A percentile compares a stretch with the other conserved stretches of the same genome.
Evolutionary conservation across 1,140 invertebrate species (phyloP).

Genomic region (Drosophila setifemur): DNA sequence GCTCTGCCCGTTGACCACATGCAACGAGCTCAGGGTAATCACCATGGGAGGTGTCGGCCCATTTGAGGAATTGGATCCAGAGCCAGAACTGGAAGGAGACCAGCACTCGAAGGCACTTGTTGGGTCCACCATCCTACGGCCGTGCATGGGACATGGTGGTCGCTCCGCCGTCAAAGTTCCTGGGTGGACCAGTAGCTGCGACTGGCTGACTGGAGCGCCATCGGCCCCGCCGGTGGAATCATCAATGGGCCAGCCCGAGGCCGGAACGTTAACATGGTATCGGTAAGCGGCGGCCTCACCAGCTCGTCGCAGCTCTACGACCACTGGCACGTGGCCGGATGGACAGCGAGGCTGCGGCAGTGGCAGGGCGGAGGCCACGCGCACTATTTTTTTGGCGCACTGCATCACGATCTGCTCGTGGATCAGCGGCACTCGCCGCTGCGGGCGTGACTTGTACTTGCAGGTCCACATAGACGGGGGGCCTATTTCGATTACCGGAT

Average conservation of each 20-base stretch:
- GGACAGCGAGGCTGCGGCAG: constrained; percentile 41
- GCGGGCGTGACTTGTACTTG: constrained; percentile 7
- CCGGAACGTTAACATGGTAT: constrained; percentile 56
- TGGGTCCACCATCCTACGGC: not conserved
- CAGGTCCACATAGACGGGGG: constrained; percentile 34
- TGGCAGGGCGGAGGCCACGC: constrained; percentile 29
- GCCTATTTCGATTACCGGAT: not conserved
- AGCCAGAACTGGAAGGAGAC: not conserved
- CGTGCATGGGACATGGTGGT: constrained; percentile 38
- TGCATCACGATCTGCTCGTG: constrained; percentile 60
- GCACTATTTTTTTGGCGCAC: constrained; percentile 47
- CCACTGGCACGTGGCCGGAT: constrained; percentile 41
- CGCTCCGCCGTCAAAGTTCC: not conserved
- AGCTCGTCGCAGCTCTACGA: constrained; percentile 53
- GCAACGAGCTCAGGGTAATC: constrained; percentile 33
- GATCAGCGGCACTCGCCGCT: constrained; percentile 13
- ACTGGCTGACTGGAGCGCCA: not conserved
- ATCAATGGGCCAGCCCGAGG: not conserved
- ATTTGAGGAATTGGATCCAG: not conserved
- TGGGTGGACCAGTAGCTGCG: not conserved
- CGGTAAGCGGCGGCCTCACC: constrained; percentile 36
- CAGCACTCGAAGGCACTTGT: not conserved
- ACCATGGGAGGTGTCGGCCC: not conserved
- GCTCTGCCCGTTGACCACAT: not conserved
- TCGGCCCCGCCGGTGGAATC: not conserved